These are phyloP conservation scores for Drosophila mercatorum DNA, from an alignment of 2,888 invertebrate species.

Conservation along the genomic window DNA sequence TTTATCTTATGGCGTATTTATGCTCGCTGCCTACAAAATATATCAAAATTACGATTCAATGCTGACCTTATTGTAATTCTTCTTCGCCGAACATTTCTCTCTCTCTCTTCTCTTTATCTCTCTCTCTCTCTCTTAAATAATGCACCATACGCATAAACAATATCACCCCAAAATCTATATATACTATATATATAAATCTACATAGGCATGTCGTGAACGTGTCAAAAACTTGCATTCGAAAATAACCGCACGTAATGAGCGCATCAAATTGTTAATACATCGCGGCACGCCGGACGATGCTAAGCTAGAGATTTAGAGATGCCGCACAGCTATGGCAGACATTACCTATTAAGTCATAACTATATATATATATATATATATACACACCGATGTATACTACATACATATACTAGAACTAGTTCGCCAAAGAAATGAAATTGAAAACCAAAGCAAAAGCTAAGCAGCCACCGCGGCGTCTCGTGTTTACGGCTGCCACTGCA, in stretches of 20 bases:
- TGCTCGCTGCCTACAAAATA: conserved; percentile 65
- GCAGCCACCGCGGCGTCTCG: conserved; percentile 71
- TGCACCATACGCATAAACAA: conserved; percentile 48
- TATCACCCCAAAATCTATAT: conserved; percentile 12
- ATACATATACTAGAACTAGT: conserved; percentile 63
- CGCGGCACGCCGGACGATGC: conserved; percentile 94
- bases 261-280: conserved; percentile 94
- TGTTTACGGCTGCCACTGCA: conserved; percentile 30
- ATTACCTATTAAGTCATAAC: conserved; percentile 41
- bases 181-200: conserved; percentile 37
- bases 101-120: conserved; percentile 21
- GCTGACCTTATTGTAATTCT: conserved; percentile 64
- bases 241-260: conserved; percentile 94
- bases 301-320: conserved; percentile 86
- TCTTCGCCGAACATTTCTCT: conserved; percentile 55
- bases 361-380: conserved; percentile 10
- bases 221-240: conserved; percentile 94
- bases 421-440: conserved; percentile 38
- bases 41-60: conserved; percentile 44
- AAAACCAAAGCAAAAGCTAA: conserved; percentile 43
- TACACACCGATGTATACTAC: conserved; percentile 25
- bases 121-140: conserved; percentile 23
- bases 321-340: conserved; percentile 53
- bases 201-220: conserved; percentile 93
- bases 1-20: conserved; percentile 58